Conservation (phyloP, 1,140 invertebrate species). For the Chrysopa pallens region DNA sequence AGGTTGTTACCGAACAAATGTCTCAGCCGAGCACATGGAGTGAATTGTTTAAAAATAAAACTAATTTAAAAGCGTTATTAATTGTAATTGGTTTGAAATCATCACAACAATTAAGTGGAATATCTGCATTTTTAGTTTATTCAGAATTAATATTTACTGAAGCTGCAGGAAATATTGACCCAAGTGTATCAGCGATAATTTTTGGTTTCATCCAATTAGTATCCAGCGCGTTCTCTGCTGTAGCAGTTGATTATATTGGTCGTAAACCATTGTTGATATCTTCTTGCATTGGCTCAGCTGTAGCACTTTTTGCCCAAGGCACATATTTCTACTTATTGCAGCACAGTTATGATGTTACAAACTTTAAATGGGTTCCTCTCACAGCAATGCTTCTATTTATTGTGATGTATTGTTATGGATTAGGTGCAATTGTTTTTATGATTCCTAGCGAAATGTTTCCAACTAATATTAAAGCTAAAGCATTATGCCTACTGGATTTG, state of each 20-base stretch:
- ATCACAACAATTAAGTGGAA: conserved; percentile 29
- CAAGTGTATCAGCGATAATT: conserved; percentile 18
- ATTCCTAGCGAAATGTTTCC: conserved; percentile 42
- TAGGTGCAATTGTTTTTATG: conserved; percentile 50
- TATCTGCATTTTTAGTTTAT: conserved; percentile 36
- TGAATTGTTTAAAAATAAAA: conserved; percentile 11
- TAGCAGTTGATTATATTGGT: conserved; percentile 23
- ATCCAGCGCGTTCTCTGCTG: conserved; percentile 15
- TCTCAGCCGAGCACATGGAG: conserved; percentile 10
- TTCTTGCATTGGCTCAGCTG: conserved; percentile 10
- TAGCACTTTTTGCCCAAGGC: conserved; percentile 9
- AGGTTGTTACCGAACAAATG: conserved; percentile 12
- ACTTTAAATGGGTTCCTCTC: conserved; percentile 20
- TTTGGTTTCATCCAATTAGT: conserved; percentile 20
- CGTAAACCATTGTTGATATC: conserved; percentile 23
- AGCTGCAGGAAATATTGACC: conserved; percentile 18
- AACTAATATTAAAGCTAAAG: conserved; percentile 26
- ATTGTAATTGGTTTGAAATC: conserved; percentile 27
- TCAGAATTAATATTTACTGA: conserved; percentile 24
- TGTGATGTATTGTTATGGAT: conserved; percentile 37
- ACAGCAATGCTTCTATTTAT: conserved; percentile 28
- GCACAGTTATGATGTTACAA: conserved; percentile 4
- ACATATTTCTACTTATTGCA: conserved; percentile 27
- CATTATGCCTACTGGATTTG: conserved; percentile 13
- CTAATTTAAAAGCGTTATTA: conserved; percentile 13